phyloP scores from a whole-genome alignment of 2,888 invertebrate species.

The Vesta saturnalis region DNA sequence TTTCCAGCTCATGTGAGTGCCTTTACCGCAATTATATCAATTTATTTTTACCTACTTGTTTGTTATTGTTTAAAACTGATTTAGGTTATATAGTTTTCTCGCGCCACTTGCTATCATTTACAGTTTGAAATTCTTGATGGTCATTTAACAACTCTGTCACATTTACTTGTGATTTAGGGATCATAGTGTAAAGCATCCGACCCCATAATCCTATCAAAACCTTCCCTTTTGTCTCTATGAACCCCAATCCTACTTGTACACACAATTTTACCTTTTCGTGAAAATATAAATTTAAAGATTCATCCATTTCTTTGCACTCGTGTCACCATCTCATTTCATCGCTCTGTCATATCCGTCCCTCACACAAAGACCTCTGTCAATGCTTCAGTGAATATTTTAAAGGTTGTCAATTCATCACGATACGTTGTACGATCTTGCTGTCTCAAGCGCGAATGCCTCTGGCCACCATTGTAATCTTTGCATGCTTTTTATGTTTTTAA shows the following conservation, averaged over 20 bases:
- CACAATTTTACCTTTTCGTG: conserved; percentile 25
- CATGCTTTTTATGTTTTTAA: conserved; percentile 8
- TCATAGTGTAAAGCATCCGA: no score
- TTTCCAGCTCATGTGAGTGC: no score
- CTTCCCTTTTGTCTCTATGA: conserved; percentile 16
- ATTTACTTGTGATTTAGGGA: no score
- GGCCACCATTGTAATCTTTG: conserved; percentile 32
- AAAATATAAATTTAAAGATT: conserved; percentile 17
- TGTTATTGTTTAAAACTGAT: no score
- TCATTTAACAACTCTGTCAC: no score
- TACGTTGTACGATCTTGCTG: conserved; percentile 27
- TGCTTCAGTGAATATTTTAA: not conserved
- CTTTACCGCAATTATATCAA: no score
- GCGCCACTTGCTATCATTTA: not conserved
- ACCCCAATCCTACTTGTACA: conserved; percentile 13
- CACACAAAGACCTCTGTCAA: not conserved
- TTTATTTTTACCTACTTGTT: no score
- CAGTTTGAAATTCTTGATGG: not conserved
- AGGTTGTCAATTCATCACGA: conserved; percentile 13
- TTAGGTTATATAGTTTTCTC: not conserved
- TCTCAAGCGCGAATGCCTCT: conserved; percentile 34
- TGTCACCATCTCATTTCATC: conserved; percentile 13
- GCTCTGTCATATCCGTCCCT: not conserved
- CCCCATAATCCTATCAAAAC: conserved; percentile 28
- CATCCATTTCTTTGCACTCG: not conserved